These are phyloP conservation scores for Megalops atlanticus DNA, from an alignment of 2,113 vertebrate genomes.

Conservation along the genomic window DNA sequence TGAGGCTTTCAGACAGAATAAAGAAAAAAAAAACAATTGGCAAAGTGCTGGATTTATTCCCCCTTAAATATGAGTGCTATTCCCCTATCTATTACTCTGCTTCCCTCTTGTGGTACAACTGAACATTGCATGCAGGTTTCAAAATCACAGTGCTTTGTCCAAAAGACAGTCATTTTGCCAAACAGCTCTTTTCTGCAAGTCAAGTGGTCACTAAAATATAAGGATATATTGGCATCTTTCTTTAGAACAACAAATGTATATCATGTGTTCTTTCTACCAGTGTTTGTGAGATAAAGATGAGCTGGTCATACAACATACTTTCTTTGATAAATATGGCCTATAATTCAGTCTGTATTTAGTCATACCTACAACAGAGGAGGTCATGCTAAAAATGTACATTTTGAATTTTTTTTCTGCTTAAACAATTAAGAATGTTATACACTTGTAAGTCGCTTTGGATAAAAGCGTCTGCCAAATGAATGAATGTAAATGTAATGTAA, in stretches of 20 bases:
- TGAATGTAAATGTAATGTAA: no score
- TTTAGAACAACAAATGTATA: background rate
- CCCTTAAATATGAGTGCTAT: background rate
- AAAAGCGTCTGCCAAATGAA: no score
- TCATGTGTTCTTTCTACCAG: no score
- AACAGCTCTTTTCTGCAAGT: background rate
- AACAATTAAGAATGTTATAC: no score
- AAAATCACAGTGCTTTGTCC: background rate
- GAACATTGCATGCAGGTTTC: background rate
- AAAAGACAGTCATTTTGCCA: background rate
- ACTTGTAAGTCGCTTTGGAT: no score
- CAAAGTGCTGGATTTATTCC: background rate
- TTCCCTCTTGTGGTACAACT: slow-evolving; percentile 82
- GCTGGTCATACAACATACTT: no score
- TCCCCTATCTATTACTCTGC: slow-evolving; percentile 76
- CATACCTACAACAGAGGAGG: no score
- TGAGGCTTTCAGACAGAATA: background rate
- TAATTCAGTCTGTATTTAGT: no score
- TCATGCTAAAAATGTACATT: no score
- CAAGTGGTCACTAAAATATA: background rate
- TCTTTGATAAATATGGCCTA: no score
- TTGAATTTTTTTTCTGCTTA: no score
- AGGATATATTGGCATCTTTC: background rate
- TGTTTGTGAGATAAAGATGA: no score
- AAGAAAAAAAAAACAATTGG: background rate